These are phyloP conservation scores for Muscicapa striata DNA, from an alignment of 2,797 vertebrate species.

Conservation along the genomic window DNA sequence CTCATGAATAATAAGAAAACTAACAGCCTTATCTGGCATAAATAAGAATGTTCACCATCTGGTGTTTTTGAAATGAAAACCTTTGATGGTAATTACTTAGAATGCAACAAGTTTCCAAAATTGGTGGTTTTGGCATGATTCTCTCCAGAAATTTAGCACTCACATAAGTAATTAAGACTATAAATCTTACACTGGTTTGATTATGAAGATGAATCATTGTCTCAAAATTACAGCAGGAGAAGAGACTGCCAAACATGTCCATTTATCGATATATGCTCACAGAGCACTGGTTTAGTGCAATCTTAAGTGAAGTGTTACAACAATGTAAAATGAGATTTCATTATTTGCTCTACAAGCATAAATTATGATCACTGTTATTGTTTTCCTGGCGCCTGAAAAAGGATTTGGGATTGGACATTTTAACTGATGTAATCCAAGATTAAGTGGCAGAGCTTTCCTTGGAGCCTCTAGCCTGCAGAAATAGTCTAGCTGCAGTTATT, in stretches of 20 bases:
- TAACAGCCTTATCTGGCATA: conserved; percentile 49
- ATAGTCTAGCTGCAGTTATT: conserved; percentile 34
- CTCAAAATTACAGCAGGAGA: conserved; percentile 30
- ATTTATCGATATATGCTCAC: conserved; percentile 30
- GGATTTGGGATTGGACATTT: conserved; percentile 43
- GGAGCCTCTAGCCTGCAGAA: conserved; percentile 42
- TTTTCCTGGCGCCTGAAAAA: conserved; percentile 49
- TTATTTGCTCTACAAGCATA: conserved; percentile 40
- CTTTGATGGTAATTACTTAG: conserved; percentile 62
- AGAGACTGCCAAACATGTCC: conserved; percentile 20
- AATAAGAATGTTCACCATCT: conserved; percentile 56
- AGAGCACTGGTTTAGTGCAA: not conserved
- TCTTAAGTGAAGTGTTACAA: conserved; percentile 27
- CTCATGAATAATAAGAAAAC: conserved; percentile 41
- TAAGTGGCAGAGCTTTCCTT: conserved; percentile 27
- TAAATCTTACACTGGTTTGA: conserved; percentile 59
- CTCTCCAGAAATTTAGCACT: conserved; percentile 44
- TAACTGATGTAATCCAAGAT: conserved; percentile 63
- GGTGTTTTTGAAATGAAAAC: conserved; percentile 52
- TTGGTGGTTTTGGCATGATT: conserved; percentile 27
- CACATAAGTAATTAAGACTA: conserved; percentile 47
- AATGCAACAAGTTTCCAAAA: conserved; percentile 48
- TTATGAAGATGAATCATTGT: conserved; percentile 45
- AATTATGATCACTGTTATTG: conserved; percentile 39
- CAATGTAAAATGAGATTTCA: conserved; percentile 26